Evolutionary conservation across 2,888 invertebrate genomes (phyloP).

Genomic region (Thera britannica): DNA sequence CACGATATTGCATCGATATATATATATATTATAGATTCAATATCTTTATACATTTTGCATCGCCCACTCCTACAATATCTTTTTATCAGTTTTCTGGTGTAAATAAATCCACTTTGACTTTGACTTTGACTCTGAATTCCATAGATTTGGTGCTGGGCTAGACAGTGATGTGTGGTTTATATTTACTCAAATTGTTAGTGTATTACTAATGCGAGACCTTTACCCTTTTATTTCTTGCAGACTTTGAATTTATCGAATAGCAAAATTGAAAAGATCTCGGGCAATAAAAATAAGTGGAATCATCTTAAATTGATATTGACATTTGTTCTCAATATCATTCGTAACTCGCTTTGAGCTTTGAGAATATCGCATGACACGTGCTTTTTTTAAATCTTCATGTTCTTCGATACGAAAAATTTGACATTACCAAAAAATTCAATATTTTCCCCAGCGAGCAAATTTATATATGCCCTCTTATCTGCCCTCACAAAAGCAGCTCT

Average conservation of each 20-base stretch:
- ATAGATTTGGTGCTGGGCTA: too few species aligned
- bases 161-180: background rate
- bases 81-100: too few species aligned
- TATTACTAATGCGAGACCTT: background rate
- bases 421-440: conserved; percentile 6
- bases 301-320: conserved; percentile 11
- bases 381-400: background rate
- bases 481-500: conserved; percentile 19
- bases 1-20: too few species aligned
- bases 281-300: background rate
- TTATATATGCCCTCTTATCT: conserved; percentile 8
- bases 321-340: conserved; percentile 3
- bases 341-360: background rate
- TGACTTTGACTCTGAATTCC: too few species aligned
- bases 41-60: too few species aligned
- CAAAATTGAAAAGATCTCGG: background rate
- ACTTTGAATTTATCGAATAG: background rate
- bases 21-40: too few species aligned
- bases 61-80: too few species aligned
- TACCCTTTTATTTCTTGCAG: background rate
- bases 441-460: conserved; percentile 6
- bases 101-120: too few species aligned
- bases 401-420: background rate
- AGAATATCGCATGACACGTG: background rate
- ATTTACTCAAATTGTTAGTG: background rate